Conservation (phyloP, 2,888 invertebrate genomes). For the Andricus curvator region DNA sequence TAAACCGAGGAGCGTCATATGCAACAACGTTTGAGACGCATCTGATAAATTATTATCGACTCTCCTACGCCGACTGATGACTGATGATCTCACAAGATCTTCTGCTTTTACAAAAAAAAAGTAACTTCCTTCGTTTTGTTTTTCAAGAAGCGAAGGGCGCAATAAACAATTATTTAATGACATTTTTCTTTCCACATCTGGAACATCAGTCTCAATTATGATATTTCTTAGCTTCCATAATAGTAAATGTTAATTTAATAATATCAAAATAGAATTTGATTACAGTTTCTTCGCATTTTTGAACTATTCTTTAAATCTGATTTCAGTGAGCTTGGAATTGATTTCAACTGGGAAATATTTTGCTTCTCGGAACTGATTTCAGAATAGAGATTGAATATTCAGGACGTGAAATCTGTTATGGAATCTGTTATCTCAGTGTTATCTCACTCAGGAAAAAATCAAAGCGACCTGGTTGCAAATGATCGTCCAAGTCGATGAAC, state of each 20-base stretch:
- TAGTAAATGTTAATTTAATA: too few relatives aligned
- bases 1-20: constrained; percentile 1
- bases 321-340: neutral
- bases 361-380: neutral
- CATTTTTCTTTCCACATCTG: neutral
- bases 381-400: neutral
- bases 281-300: too few relatives aligned
- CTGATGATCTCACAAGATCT: constrained; percentile 1
- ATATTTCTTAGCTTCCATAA: neutral
- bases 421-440: constrained; percentile 19
- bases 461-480: constrained; percentile 13
- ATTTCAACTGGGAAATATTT: neutral
- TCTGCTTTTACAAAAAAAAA: neutral
- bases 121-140: neutral
- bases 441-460: constrained; percentile 19
- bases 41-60: constrained; percentile 33
- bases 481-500: constrained; percentile 27
- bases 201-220: neutral
- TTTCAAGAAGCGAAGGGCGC: neutral
- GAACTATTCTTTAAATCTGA: too few relatives aligned
- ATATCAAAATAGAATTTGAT: too few relatives aligned
- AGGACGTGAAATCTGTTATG: constrained; percentile 11
- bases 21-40: neutral
- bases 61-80: constrained; percentile 17
- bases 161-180: neutral